Conservation (phyloP, 2,888 invertebrate genomes). For the Stictocephala bisonia region DNA sequence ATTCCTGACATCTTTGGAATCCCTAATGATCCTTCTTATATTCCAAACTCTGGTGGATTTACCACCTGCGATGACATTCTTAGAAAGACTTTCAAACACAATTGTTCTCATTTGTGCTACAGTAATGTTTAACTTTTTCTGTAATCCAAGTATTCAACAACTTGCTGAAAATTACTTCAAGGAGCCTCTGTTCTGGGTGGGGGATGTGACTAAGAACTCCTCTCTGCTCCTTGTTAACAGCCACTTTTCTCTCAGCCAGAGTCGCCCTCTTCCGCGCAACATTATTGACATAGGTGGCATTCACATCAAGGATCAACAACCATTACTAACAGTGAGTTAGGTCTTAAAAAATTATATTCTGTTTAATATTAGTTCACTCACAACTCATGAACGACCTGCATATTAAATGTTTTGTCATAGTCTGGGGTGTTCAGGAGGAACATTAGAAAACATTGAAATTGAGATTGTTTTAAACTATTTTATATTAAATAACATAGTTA, state of each 20-base stretch:
- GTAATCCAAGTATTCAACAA: not conserved
- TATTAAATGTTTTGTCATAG: no score
- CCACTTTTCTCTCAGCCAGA: not conserved
- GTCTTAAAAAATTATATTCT: no score
- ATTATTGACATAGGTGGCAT: no score
- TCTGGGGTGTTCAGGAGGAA: no score
- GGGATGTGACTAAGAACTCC: not conserved
- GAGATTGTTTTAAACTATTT: no score
- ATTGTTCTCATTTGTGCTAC: not conserved
- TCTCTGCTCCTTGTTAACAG: constrained; percentile 11
- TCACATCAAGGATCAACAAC: no score
- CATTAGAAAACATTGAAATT: no score
- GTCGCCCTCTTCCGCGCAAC: constrained; percentile 4
- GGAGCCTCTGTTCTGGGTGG: not conserved
- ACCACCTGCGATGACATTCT: constrained; percentile 57
- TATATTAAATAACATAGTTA: no score
- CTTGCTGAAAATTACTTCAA: constrained; percentile 5
- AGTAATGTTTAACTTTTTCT: no score
- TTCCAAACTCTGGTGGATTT: constrained; percentile 55
- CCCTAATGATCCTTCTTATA: constrained; percentile 56
- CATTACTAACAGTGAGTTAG: no score
- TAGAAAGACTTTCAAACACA: constrained; percentile 57
- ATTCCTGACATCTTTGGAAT: constrained; percentile 49
- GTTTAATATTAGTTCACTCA: no score
- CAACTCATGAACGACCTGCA: no score